Evolutionary conservation across 2,888 invertebrate genomes (phyloP), one percentile per base, ranked within the genome.

Genomic region (Frankliniella intonsa): DNA sequence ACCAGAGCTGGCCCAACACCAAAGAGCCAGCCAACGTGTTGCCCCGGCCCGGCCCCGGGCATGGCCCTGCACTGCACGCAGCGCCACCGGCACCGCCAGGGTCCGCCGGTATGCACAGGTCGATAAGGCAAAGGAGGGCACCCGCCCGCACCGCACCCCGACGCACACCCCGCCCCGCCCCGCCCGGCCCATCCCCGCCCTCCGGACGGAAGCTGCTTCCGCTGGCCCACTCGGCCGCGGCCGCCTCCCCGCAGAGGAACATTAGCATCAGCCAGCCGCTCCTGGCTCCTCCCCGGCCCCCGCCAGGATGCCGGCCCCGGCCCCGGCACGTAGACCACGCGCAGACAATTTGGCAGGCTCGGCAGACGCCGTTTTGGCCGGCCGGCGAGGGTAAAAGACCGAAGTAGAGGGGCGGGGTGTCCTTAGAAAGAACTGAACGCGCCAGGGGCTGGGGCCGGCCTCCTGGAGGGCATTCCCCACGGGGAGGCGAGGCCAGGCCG

Each of bases 401-500:
- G 11, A 17, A 7, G 14, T n/a, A 17, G 62, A 14, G 62, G 55
- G 38, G 38, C 3, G 5, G 38, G 38, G 38, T 5, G 38, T 38
- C 38, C 5, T 38, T 38, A 2, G 38, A 38, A 38, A 38, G 3
- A 38, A 38, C 38, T 3, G 38, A 3, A 38, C 38, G 38, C 38
- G 38, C 38, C n/a, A n/a, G n/a, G n/a, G n/a, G n/a, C n/a, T n/a
- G n/a, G n/a, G n/a, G 5, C 38, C 38, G 38, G n/a, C n/a, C n/a
- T n/a, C n/a, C 38, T 5, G 38, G 65, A 86, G 88, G 87, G 86
- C 88, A 80, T 81, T 80, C 79, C 79, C 87, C 88, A 89, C 88
- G 89, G 88, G 88, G 88, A 88, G 89, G 89, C 89, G 88, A 88
- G 88, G 88, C 86, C 88, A 87, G 88, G 88, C 88, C 88, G 89